These are phyloP conservation scores for Conops quadrifasciatus DNA, from an alignment of 2,888 invertebrate species.

Conservation along the genomic window DNA sequence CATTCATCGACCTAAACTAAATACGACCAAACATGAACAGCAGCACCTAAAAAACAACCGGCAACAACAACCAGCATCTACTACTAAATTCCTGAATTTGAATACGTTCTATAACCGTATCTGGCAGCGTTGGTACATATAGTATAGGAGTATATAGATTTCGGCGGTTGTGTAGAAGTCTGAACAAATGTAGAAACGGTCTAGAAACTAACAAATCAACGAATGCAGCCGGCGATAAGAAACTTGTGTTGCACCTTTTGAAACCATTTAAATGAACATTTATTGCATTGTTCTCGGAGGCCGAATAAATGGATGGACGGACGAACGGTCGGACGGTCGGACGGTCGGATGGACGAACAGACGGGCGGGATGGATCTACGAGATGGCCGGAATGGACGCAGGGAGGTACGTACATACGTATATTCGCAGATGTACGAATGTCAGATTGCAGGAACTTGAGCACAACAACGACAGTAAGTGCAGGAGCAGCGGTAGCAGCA, in stretches of 20 bases:
- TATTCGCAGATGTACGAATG: too few species aligned
- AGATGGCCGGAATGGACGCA: not conserved
- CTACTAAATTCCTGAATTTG: not conserved
- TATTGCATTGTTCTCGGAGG: constrained; percentile 35
- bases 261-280: constrained; percentile 35
- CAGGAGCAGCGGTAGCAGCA: not conserved
- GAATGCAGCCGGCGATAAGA: constrained; percentile 21
- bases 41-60: too few species aligned
- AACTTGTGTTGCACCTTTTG: constrained; percentile 31
- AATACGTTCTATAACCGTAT: not conserved
- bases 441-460: too few species aligned
- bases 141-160: too few species aligned
- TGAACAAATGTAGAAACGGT: constrained; percentile 15
- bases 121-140: not conserved
- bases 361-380: not conserved
- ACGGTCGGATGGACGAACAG: too few species aligned
- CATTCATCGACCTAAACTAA: constrained; percentile 26
- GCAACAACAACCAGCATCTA: not conserved
- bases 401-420: too few species aligned
- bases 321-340: not conserved
- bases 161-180: not conserved
- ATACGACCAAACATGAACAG: constrained; percentile 31
- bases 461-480: not conserved
- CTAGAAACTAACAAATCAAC: constrained; percentile 17
- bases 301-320: not conserved